Evolutionary conservation across 1,140 invertebrate species (phyloP).

Genomic region (Drosophila sucinea): DNA sequence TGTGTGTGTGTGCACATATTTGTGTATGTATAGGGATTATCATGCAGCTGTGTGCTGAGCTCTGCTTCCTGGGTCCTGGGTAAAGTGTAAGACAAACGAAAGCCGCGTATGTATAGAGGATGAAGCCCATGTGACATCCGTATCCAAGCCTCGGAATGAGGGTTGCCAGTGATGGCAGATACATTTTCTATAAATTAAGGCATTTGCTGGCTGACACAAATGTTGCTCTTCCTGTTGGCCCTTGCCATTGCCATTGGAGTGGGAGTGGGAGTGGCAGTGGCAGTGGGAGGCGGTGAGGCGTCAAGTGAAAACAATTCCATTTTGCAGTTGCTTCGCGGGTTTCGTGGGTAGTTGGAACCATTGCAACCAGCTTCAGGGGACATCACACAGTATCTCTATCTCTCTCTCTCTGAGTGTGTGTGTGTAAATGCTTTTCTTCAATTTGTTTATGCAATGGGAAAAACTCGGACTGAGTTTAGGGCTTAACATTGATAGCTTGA

Average conservation of each 20-base stretch:
- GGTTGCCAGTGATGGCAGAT: constrained; percentile 44
- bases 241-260: constrained; percentile 1
- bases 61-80: constrained; percentile 25
- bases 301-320: constrained; percentile 67
- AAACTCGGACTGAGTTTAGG: constrained; percentile 28
- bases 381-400: constrained; percentile 14
- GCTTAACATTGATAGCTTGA: constrained; percentile 50
- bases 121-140: constrained; percentile 55
- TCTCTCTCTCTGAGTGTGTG: constrained; percentile 8
- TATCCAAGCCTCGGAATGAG: constrained; percentile 25
- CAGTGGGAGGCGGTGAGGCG: constrained; percentile 2
- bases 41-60: constrained; percentile 54
- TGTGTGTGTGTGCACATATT: constrained; percentile 25
- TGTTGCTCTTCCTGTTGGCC: constrained; percentile 18
- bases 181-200: constrained; percentile 76
- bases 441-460: constrained; percentile 57
- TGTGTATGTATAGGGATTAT: constrained; percentile 46
- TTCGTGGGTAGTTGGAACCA: constrained; percentile 31
- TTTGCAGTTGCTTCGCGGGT: constrained; percentile 46
- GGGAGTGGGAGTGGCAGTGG: not conserved
- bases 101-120: constrained; percentile 43
- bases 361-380: constrained; percentile 47
- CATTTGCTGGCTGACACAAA: constrained; percentile 54
- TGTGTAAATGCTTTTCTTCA: constrained; percentile 51
- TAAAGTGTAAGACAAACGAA: constrained; percentile 61